Percentiles rank a stretch among this genome's conserved stretches.
phyloP scores from a whole-genome alignment of 2,888 invertebrate species.

The Protodeltote pygarga region DNA sequence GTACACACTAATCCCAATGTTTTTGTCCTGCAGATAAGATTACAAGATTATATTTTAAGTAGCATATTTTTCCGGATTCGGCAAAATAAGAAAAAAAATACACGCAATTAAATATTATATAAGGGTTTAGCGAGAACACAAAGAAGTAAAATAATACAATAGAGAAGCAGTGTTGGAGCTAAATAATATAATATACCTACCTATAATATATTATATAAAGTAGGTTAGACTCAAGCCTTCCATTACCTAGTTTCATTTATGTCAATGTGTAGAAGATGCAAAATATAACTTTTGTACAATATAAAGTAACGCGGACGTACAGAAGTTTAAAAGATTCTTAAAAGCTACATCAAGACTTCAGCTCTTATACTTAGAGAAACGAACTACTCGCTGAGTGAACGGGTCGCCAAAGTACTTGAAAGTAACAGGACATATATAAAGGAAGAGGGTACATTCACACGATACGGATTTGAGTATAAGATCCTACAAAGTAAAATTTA shows the following conservation, averaged over 20 bases:
- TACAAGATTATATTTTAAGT: slow-evolving; percentile 48
- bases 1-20: slow-evolving; percentile 46
- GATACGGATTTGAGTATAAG: slow-evolving; percentile 31
- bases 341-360: slow-evolving; percentile 26
- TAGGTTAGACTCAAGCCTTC: background rate
- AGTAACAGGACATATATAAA: slow-evolving; percentile 29
- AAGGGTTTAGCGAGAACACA: slow-evolving; percentile 19
- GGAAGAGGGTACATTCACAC: slow-evolving; percentile 36
- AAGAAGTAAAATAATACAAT: slow-evolving; percentile 30
- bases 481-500: slow-evolving; percentile 38
- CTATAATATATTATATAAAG: no score
- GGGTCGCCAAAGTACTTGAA: slow-evolving; percentile 26
- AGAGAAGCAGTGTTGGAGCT: slow-evolving; percentile 12
- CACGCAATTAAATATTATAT: slow-evolving; percentile 4
- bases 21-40: slow-evolving; percentile 56
- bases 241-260: background rate
- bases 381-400: slow-evolving; percentile 16
- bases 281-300: background rate
- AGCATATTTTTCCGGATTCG: slow-evolving; percentile 23
- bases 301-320: background rate
- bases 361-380: slow-evolving; percentile 26
- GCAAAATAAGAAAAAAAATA: slow-evolving; percentile 17
- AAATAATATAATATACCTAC: no score
- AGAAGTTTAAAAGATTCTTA: slow-evolving; percentile 10
- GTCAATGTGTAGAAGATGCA: background rate